A percentile compares a stretch with the other conserved stretches of the same genome.
Conservation (phyloP, 2,888 invertebrate genomes). For the Papilio demoleus region DNA sequence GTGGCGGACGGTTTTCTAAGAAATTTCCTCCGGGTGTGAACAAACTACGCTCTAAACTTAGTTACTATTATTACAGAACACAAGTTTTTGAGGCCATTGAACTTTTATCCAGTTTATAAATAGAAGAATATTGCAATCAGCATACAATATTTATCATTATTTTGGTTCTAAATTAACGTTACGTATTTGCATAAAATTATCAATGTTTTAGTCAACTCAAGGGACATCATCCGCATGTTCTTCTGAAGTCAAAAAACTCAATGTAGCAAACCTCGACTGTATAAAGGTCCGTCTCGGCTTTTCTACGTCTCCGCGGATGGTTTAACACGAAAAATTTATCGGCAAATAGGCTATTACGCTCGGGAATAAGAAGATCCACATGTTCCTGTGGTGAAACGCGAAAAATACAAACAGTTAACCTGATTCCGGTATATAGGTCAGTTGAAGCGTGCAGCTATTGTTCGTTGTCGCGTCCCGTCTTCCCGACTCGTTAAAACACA, state of each 20-base stretch:
- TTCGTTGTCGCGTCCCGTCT: slow-evolving; percentile 45
- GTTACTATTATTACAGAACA: slow-evolving; percentile 13
- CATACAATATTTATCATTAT: too few species aligned
- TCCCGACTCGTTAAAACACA: slow-evolving; percentile 47
- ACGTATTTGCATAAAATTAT: too few species aligned
- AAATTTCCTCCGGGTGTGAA: slow-evolving; percentile 21
- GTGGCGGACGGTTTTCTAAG: slow-evolving; percentile 34
- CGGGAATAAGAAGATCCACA: slow-evolving; percentile 54
- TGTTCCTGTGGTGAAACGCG: slow-evolving; percentile 51
- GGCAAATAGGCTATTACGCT: slow-evolving; percentile 65
- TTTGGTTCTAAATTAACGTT: too few species aligned
- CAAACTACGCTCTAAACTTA: slow-evolving; percentile 20
- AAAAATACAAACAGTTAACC: slow-evolving; percentile 68
- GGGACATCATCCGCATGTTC: slow-evolving; percentile 59
- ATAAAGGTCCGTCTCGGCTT: slow-evolving; percentile 32
- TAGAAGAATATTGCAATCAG: background rate
- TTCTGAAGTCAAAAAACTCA: slow-evolving; percentile 42
- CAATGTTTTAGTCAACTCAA: slow-evolving; percentile 52
- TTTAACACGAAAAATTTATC: slow-evolving; percentile 67
- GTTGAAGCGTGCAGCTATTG: slow-evolving; percentile 45
- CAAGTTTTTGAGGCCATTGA: slow-evolving; percentile 7
- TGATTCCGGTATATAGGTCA: slow-evolving; percentile 54
- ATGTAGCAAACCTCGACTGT: slow-evolving; percentile 45
- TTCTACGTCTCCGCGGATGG: slow-evolving; percentile 52
- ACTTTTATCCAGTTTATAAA: slow-evolving; percentile 6